Base-by-base conservation (phyloP, 1,140 invertebrate species). In the Lycorma delicatula region DNA sequence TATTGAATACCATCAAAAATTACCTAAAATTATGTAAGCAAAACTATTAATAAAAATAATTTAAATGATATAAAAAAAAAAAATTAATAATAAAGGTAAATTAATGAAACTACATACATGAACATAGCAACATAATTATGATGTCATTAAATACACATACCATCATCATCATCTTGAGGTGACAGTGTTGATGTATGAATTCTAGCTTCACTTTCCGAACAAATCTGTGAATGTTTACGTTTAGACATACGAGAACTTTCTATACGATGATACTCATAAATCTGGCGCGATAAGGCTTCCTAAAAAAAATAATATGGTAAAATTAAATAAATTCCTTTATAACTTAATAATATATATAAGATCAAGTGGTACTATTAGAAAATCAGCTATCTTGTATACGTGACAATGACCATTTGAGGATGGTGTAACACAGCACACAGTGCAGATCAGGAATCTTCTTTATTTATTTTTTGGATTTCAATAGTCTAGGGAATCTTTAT, bases 151-250 rank as follows among this genome's bases (percentile, higher is more conserved):
- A n/a, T n/a, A n/a, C n/a, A n/a, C n/a, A n/a, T 46, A 50, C 47
- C 55, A 25, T 57, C 55, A 34, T 54, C 53, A 5, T 57, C 55
- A 22, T 57, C 41, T 28, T 47, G 26, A 2, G 55, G 44, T 12
- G 55, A 57, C 28, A 57, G 16, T 1, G 48, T 50, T n/a, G 55
- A 57, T 11, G 55, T 57, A 29, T 57, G 55, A 2, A 57, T 57
- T n/a, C 47, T 49, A 2, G 47, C 13, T 22, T 57, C 47, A 38
- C 28, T 57, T 13, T 57, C 55, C 12, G 11, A 23, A 12, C 16
- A 25, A 1, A 44, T 18, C 23, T 36, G 27, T 7, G 26, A 7
- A 20, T 47, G 28, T 55, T 55, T 55, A 36, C 53, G 53, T n/a
- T 57, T 57, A 29, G 27, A 16, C 20, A 27, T 27, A 6, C 47